Evolutionary conservation across 2,888 invertebrate species (phyloP), one percentile per base, ranked within the genome.

Genomic region (Habrosyne pyritoides): DNA sequence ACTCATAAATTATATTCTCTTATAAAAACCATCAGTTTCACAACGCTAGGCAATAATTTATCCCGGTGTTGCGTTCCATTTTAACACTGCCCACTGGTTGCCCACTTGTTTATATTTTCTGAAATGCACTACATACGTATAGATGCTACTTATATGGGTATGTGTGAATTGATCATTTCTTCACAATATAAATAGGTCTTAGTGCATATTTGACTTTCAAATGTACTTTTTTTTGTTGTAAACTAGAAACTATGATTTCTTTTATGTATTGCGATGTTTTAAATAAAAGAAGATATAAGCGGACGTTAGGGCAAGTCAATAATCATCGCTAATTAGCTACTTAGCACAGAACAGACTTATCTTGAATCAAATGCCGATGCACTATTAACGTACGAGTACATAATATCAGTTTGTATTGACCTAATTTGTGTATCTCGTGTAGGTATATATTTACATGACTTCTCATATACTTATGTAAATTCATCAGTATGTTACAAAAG

Each of bases 1-100:
- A 50, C 50, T 30, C 50, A 50, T 50, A 18, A 18, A 21, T 50
- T 50, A 50, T 21, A 30, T 50, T 50, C 21, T 26, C 50, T 50
- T 28, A 50, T 28, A 50, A 50, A 50, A 50, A 18, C 28, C 28
- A 28, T 50, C 50, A 50, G 50, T 50, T 50, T 50, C 30, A 50
- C 28, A 50, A 28, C 50, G 21, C 21, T 50, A 6, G 18, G 14
- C 50, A 21, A 30, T 50, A 50, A 50, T 50, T 50, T 21, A 28
- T 50, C 24, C 50, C 28, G 50, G 18, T 7, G 42, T 8, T 42
- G 42, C 18, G 42, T 42, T 42, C 42, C 18, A 42, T 42, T 42
- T 24, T 18, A 42, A 42, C 0, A 8, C 14, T 18, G 14, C 14
- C 42, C 18, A 42, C 42, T 42, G 42, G 42, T 8, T 24, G 24